Evolutionary conservation across 23 tunicate genomes (phyloP), one percentile per base, ranked within the genome.

Genomic region (Halocynthia aurantium): DNA sequence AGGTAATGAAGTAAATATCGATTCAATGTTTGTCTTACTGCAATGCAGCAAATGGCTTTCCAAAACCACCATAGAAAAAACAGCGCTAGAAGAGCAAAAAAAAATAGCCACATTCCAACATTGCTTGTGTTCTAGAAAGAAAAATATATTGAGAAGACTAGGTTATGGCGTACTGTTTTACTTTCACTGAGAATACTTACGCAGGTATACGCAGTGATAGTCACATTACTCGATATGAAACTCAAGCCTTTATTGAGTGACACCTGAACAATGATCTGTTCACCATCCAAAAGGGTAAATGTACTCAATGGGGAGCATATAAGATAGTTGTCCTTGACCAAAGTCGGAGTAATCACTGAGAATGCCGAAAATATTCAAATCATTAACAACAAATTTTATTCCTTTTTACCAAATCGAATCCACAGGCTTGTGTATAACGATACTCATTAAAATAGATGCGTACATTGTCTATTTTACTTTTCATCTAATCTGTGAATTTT

Each of bases 181-280:
- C 15, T 58, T n/a, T 13, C 17, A 58, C 2, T 20, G 9, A 20
- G 70, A 8, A 60, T 11, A 74, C 96, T 84, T 72, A 89, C 96
- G 31, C 96, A 89, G 13, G 22, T 70, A 12, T 70, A 77, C 7
- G 86, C 76, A 31, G 89, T 68, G 22, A 89, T 84, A 7, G 96
- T 89, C 75, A 89, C 80, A 52, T 89, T 89, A 74, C 96, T 89
- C 15, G 96, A 84, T 5, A 89, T 74, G 62, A 89, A 89, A 76
- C 85, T 89, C 57, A 89, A 49, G 20, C 96, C 96, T 49, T 69
- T 80, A 69, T 89, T 89, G 81, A 89, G 76, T 6, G 89, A 70
- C 57, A 89, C 96, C 81, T 89, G 89, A 7, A 89, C 73, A 31
- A 69, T 71, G 22, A 89, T 69, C 11, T 57, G 65, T 78, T 83